A percentile compares a stretch with the other conserved stretches of the same genome.
phyloP scores from a whole-genome alignment of 2,797 vertebrate genomes.

The Naso thynnoides region DNA sequence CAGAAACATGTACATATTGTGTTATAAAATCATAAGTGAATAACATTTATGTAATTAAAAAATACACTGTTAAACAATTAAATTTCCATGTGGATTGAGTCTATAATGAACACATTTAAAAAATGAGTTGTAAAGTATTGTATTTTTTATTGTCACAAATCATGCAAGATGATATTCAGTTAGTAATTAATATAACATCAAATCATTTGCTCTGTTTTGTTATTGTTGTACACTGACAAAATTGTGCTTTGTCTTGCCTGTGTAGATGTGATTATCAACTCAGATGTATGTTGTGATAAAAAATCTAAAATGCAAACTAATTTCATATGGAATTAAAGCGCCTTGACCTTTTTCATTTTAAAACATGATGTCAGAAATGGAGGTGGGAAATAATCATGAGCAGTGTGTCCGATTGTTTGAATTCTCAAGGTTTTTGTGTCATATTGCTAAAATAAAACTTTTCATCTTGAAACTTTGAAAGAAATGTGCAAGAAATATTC shows the following conservation, averaged over 20 bases:
- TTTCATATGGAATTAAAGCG: slow-evolving; percentile 45
- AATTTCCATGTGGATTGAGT: slow-evolving; percentile 51
- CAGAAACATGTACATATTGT: slow-evolving; percentile 72
- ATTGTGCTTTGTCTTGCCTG: slow-evolving; percentile 61
- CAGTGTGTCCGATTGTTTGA: slow-evolving; percentile 68
- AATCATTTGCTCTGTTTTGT: slow-evolving; percentile 46
- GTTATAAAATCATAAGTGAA: slow-evolving; percentile 60
- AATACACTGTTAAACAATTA: slow-evolving; percentile 43
- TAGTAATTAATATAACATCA: slow-evolving; percentile 28
- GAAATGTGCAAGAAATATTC: slow-evolving; percentile 35
- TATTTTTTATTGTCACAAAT: slow-evolving; percentile 65
- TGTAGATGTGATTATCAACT: slow-evolving; percentile 50
- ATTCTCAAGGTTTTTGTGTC: slow-evolving; percentile 71
- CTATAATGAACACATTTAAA: slow-evolving; percentile 52
- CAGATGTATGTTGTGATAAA: slow-evolving; percentile 57
- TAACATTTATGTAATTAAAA: slow-evolving; percentile 56
- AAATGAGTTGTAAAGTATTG: slow-evolving; percentile 53
- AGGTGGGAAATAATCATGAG: slow-evolving; percentile 26
- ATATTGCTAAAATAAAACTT: slow-evolving; percentile 74
- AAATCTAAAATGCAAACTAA: slow-evolving; percentile 53
- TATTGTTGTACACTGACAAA: slow-evolving; percentile 65
- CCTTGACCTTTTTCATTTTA: slow-evolving; percentile 46
- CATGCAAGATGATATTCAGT: slow-evolving; percentile 44
- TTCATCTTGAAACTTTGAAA: slow-evolving; percentile 74
- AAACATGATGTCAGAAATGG: slow-evolving; percentile 51